phyloP scores from a whole-genome alignment of 2,888 invertebrate species.

The Cosmorhoe ocellata region DNA sequence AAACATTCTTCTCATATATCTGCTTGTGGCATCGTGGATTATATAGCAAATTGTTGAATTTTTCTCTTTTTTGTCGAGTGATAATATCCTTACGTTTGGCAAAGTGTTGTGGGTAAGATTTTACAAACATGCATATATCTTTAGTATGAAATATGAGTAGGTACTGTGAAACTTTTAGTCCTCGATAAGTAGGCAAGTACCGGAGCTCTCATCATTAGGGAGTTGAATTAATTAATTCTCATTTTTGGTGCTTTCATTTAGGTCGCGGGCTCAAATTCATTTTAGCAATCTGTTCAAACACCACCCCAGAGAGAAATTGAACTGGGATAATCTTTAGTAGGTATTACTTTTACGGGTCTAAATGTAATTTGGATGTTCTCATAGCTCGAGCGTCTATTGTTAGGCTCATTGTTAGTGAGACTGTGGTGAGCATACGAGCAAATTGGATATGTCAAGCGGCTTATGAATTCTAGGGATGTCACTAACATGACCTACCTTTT shows the following conservation, averaged over 20 bases:
- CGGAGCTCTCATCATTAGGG: conserved; percentile 11
- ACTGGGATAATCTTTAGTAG: conserved; percentile 18
- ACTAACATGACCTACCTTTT: background rate
- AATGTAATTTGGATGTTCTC: conserved; percentile 40
- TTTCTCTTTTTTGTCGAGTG: no score
- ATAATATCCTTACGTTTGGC: no score
- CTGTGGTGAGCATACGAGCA: conserved; percentile 52
- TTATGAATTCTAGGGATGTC: conserved; percentile 23
- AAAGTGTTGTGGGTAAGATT: no score
- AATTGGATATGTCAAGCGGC: conserved; percentile 56
- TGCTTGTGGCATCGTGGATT: no score
- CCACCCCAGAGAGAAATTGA: conserved; percentile 16
- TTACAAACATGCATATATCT: no score
- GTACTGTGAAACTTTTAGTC: background rate
- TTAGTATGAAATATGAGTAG: no score
- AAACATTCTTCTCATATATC: no score
- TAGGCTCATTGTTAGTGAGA: conserved; percentile 35
- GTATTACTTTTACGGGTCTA: conserved; percentile 15
- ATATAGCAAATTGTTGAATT: no score
- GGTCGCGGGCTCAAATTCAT: conserved; percentile 9
- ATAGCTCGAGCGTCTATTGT: conserved; percentile 43
- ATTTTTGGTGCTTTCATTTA: conserved; percentile 13
- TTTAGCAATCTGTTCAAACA: conserved; percentile 22
- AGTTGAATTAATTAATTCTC: conserved; percentile 19
- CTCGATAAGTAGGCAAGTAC: background rate